These are phyloP conservation scores for Pterois miles DNA, from an alignment of 2,797 vertebrate species.

Conservation along the genomic window DNA sequence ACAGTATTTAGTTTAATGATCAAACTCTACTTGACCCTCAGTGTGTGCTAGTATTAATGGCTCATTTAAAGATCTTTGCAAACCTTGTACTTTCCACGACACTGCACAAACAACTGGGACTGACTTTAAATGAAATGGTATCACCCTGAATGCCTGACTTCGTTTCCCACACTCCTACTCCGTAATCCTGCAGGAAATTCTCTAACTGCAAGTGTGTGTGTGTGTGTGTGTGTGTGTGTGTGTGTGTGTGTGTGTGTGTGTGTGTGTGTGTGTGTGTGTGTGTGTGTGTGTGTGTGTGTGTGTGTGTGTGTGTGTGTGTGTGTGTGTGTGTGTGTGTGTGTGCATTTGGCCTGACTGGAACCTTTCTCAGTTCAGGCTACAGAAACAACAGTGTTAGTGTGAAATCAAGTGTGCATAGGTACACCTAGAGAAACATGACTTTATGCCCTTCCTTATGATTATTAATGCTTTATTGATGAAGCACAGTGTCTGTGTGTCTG, in stretches of 20 bases:
- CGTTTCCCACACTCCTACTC: background rate
- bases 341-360: background rate
- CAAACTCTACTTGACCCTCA: background rate
- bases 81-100: background rate
- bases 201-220: background rate
- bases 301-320: background rate
- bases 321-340: too few species aligned
- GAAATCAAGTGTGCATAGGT: background rate
- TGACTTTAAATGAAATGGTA: background rate
- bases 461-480: background rate
- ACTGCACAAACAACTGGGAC: background rate
- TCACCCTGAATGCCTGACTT: background rate
- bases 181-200: background rate
- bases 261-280: background rate
- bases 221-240: background rate
- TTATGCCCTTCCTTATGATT: background rate
- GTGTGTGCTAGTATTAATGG: background rate
- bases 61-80: background rate
- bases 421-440: background rate
- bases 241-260: background rate
- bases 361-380: background rate
- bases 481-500: background rate
- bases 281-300: background rate
- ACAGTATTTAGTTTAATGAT: background rate
- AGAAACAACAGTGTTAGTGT: background rate